These are phyloP conservation scores for Lasiurus cinereus DNA, from an alignment of 2,113 vertebrate species.

Conservation along the genomic window DNA sequence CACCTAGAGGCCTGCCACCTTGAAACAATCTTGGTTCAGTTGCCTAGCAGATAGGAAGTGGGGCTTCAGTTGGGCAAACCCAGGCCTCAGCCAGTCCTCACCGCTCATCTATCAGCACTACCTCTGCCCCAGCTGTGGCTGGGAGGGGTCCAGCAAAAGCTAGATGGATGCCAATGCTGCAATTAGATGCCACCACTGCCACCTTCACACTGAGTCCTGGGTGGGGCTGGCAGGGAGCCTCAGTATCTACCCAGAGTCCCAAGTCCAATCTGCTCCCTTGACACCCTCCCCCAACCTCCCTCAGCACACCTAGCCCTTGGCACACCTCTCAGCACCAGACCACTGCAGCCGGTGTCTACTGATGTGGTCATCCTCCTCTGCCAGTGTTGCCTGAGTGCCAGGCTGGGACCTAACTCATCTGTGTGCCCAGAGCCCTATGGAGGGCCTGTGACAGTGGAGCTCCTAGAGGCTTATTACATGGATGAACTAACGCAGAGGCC, in stretches of 20 bases:
- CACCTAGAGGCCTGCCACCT: background rate
- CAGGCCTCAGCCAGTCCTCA: background rate
- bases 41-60: background rate
- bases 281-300: background rate
- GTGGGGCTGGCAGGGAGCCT: constrained; percentile 20
- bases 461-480: background rate
- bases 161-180: background rate
- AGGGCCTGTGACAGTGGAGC: background rate
- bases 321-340: background rate
- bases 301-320: background rate
- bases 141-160: constrained; percentile 9
- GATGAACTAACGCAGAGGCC: background rate
- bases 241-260: background rate
- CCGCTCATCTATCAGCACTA: background rate
- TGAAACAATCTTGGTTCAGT: background rate
- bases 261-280: background rate
- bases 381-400: background rate
- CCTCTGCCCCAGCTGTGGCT: background rate
- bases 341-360: background rate
- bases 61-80: background rate
- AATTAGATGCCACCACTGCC: background rate
- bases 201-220: background rate
- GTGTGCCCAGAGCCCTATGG: background rate
- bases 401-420: background rate
- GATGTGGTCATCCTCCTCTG: too few species aligned